Conservation (phyloP, 2,888 invertebrate genomes). For the Stenichneumon culpator region DNA sequence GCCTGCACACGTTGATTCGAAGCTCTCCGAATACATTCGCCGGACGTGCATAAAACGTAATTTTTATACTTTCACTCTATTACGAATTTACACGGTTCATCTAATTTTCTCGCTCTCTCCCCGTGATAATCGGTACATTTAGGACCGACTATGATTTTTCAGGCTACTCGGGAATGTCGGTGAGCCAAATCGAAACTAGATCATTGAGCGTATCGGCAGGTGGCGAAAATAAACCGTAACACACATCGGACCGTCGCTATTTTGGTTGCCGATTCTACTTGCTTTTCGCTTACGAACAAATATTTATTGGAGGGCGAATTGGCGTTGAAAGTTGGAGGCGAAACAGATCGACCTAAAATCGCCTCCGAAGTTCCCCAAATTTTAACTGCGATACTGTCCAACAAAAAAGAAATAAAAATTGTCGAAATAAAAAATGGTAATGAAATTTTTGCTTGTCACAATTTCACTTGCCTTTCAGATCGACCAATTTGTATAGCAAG, state of each 20-base stretch:
- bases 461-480: slow-evolving; percentile 91
- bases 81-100: background rate
- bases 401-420: background rate
- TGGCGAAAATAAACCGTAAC: background rate
- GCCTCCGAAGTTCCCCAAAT: background rate
- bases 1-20: slow-evolving; percentile 22
- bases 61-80: slow-evolving; percentile 36
- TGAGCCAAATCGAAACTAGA: background rate
- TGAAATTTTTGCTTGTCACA: background rate
- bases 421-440: background rate
- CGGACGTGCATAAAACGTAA: slow-evolving; percentile 20
- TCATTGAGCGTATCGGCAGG: background rate
- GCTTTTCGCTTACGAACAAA: background rate
- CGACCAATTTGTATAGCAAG: slow-evolving; percentile 94
- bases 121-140: background rate
- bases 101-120: background rate
- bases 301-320: background rate
- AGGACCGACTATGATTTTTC: background rate
- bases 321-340: background rate
- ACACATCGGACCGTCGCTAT: background rate
- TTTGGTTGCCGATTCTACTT: background rate
- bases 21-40: slow-evolving; percentile 4
- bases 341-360: background rate
- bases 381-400: background rate
- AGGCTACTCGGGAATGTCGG: background rate